Evolutionary conservation across 2,888 invertebrate genomes (phyloP), one percentile per base, ranked within the genome.

Genomic region (Ornithoptera alexandrae): DNA sequence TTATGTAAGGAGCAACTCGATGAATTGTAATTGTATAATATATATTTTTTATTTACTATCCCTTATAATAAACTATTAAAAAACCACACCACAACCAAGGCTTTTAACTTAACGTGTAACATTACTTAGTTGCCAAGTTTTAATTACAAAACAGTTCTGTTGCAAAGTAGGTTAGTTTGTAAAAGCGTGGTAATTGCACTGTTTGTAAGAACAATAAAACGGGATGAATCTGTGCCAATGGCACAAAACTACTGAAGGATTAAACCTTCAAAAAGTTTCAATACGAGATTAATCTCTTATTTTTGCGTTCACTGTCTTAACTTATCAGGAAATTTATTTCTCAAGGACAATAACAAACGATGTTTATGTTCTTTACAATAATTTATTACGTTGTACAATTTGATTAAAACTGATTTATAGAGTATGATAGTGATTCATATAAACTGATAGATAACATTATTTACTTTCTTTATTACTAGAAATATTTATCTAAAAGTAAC

Each of bases 151-250:
- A 63, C 50, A 58, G 30, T 30, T 46, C 63, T 15, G 20, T 20
- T 46, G 46, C 50, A 66, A 60, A 63, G 30, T 60, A 30, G 50
- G 65, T 65, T 58, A 42, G 58, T 50, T 59, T 60, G 60, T 20
- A 46, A 18, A 50, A 46, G 58, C 60, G 60, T 66, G 18, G 58
- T 64, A 56, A 64, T 50, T 66, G 59, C 66, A 60, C n/a, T 66
- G 50, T 65, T 58, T 66, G 60, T 36, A 59, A 50, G 53, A 66
- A 60, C 66, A 66, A 66, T 59, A 59, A 53, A 58, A 58, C 57
- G 46, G 42, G 30, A 66, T 36, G 66, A 59, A 60, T 60, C 60
- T 50, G 66, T n/a, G 46, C 60, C 65, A 50, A 60, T 60, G 46
- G 46, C 15, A 59, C 46, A 59, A 65, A 65, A 65, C 58, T 57